phyloP scores from a whole-genome alignment of 2,888 invertebrate genomes.

The Phrixothrix hirtus region DNA sequence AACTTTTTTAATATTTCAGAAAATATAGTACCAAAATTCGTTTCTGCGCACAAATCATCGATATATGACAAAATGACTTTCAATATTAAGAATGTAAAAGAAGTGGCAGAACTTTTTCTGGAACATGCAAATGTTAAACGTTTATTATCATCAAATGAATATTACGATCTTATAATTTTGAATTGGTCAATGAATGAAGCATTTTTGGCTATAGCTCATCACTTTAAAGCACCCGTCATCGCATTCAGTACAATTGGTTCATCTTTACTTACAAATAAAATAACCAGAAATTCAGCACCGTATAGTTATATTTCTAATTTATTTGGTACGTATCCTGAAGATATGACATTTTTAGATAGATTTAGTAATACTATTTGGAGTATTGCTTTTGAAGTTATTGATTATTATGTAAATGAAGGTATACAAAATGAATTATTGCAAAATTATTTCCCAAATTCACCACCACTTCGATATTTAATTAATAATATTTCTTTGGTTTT shows the following conservation, averaged over 20 bases:
- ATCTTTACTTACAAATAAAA: conserved; percentile 38
- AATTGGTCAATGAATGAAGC: conserved; percentile 48
- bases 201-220: conserved; percentile 46
- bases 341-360: conserved; percentile 49
- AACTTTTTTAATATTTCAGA: too few relatives aligned
- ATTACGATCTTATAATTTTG: conserved; percentile 44
- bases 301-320: conserved; percentile 47
- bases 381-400: conserved; percentile 15
- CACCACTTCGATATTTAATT: conserved; percentile 36
- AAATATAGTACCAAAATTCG: conserved; percentile 16
- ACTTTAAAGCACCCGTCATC: conserved; percentile 48
- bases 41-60: conserved; percentile 2
- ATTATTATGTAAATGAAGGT: conserved; percentile 18
- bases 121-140: conserved; percentile 20
- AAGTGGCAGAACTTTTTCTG: conserved; percentile 17
- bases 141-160: conserved; percentile 29
- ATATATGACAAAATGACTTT: conserved; percentile 21
- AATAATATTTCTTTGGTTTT: conserved; percentile 42
- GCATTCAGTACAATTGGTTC: conserved; percentile 43
- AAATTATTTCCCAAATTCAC: conserved; percentile 40
- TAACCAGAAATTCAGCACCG: conserved; percentile 46
- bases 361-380: conserved; percentile 39
- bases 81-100: conserved; percentile 12
- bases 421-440: conserved; percentile 34
- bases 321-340: conserved; percentile 39